Evolutionary conservation across 2,797 vertebrate genomes (phyloP).

Genomic region (Paratrypauchen microcephalus): DNA sequence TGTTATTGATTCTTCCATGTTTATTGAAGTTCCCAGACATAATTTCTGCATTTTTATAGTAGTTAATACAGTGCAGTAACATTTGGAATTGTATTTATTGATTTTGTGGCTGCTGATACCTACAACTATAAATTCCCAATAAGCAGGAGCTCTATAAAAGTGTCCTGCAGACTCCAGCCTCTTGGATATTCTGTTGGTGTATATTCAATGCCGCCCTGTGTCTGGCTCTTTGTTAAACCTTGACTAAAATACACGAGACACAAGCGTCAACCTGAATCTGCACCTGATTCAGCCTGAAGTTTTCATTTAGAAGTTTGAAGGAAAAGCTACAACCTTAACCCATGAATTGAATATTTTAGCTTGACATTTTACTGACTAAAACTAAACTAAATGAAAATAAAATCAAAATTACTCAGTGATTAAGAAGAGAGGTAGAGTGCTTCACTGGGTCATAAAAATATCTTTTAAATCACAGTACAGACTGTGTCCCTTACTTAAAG

Average conservation of each 20-base stretch:
- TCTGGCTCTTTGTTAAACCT: slow-evolving; percentile 4
- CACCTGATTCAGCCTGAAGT: neutral
- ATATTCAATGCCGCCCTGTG: neutral
- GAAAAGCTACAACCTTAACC: neutral
- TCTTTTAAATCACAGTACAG: no score
- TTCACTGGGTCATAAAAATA: no score
- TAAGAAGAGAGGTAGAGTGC: no score
- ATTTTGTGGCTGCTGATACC: neutral
- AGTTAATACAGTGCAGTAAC: neutral
- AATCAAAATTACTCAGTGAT: no score
- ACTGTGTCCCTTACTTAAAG: no score
- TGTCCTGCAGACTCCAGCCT: neutral
- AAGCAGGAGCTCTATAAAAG: neutral
- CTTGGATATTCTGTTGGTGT: neutral
- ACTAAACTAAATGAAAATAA: no score
- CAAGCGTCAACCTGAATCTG: neutral
- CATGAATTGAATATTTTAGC: no score
- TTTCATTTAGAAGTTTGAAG: neutral
- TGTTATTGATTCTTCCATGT: neutral
- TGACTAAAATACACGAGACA: neutral
- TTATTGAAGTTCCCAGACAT: neutral
- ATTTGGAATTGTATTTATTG: neutral
- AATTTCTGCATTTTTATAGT: neutral
- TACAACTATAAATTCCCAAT: neutral
- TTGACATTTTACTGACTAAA: no score